Evolutionary conservation across 2,113 vertebrate species (phyloP), one percentile per base, ranked within the genome.

Genomic region (Spea bombifrons): DNA sequence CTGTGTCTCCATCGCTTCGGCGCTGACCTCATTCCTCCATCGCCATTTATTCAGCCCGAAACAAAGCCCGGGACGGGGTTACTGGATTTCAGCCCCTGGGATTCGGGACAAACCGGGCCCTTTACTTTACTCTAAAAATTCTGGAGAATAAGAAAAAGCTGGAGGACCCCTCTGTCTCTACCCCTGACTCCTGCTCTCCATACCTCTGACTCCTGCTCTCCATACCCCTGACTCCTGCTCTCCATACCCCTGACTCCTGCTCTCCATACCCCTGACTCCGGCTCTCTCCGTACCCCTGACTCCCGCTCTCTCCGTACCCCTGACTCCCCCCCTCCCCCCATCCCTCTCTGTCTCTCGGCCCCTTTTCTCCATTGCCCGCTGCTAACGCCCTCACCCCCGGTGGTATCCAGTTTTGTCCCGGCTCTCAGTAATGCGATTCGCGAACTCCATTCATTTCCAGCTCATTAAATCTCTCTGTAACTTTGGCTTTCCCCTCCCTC

Each of bases 381-480:
- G 12, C 59, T 63, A 10, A 13, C 59, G 8, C 59, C 59, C 8
- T 16, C 59, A n/a, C 8, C 59, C 59, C 15, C 59, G 30, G 30
- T 30, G 30, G 30, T 30, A 30, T 30, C 30, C 30, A 30, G 30
- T 30, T 30, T 30, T 30, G 30, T 30, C 30, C 65, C 74, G 1
- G 7, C 65, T 55, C 74, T 66, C 61, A 73, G 73, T 43, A 30
- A 57, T 46, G 45, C 16, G 75, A 76, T 68, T 66, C 49, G 65
- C 15, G 50, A 43, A 13, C 63, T 52, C 75, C 15, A 66, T 75
- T 71, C 68, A 47, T 83, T 83, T 76, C 82, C 76, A 79, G 44
- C 68, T 69, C 80, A 79, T 81, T 83, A 81, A 79, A 57, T 78
- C 57, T 43, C 61, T 73, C 52, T 74, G 66, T 12, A 83, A 81